These are phyloP conservation scores for Dynastes hyllus DNA, from an alignment of 2,888 invertebrate species.

Conservation along the genomic window DNA sequence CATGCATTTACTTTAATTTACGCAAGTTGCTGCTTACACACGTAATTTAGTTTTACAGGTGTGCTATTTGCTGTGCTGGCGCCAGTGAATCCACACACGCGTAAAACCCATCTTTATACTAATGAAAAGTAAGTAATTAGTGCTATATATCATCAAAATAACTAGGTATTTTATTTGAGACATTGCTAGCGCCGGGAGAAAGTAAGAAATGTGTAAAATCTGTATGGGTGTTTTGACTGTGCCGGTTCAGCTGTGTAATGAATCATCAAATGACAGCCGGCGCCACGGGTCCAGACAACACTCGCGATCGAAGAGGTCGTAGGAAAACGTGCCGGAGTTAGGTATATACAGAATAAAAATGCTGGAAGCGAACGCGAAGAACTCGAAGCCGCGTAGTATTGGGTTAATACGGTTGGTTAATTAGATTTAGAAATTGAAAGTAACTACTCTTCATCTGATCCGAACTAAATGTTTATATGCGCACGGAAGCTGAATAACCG, in stretches of 20 bases:
- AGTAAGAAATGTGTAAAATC: neutral
- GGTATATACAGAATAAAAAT: slow-evolving; percentile 3
- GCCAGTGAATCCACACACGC: too few relatives aligned
- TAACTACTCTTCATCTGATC: neutral
- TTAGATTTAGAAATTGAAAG: slow-evolving; percentile 28
- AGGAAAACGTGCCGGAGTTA: slow-evolving; percentile 3
- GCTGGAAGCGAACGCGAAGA: slow-evolving; percentile 7
- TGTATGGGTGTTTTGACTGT: slow-evolving; percentile 6
- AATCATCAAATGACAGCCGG: slow-evolving; percentile 39
- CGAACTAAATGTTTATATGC: neutral
- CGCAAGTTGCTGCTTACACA: too few relatives aligned
- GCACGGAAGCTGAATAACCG: neutral
- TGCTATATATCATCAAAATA: too few relatives aligned
- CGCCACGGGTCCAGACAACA: slow-evolving; percentile 38
- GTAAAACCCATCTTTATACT: too few relatives aligned
- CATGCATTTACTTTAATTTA: too few relatives aligned
- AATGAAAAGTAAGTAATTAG: too few relatives aligned
- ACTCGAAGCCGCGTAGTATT: neutral
- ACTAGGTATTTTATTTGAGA: slow-evolving; percentile 8
- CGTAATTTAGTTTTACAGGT: too few relatives aligned
- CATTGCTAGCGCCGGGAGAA: neutral
- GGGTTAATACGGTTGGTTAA: neutral
- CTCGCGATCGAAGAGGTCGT: slow-evolving; percentile 22
- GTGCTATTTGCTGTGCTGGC: too few relatives aligned
- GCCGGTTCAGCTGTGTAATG: slow-evolving; percentile 31